phyloP scores from a whole-genome alignment of 2,113 vertebrate species.

The Scophthalmus maximus region DNA sequence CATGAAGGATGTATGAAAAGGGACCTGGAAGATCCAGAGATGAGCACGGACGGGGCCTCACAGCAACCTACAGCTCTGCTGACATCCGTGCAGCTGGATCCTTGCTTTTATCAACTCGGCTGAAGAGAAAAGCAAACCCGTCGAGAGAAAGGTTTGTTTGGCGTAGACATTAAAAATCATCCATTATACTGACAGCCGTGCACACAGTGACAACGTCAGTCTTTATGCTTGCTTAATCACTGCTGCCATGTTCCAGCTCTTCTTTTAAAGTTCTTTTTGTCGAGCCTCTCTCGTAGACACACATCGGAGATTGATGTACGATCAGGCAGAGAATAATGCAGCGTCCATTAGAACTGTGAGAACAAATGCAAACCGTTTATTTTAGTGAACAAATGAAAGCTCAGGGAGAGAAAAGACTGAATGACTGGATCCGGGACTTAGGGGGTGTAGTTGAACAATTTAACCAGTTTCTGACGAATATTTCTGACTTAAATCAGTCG shows the following conservation, averaged over 20 bases:
- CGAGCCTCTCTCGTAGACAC: constrained; percentile 31
- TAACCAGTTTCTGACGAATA: constrained; percentile 26
- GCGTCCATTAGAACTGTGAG: constrained; percentile 45
- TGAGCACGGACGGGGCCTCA: constrained; percentile 58
- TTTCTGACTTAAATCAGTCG: constrained; percentile 35
- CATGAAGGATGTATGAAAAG: constrained; percentile 51
- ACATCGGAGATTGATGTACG: constrained; percentile 41
- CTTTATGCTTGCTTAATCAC: constrained; percentile 54
- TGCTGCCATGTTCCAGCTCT: constrained; percentile 21
- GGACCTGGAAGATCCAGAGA: constrained; percentile 47
- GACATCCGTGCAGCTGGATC: constrained; percentile 53
- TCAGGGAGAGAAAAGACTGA: constrained; percentile 21
- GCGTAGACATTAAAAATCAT: constrained; percentile 54
- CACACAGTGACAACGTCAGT: constrained; percentile 42
- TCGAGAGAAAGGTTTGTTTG: constrained; percentile 59
- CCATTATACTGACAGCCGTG: constrained; percentile 68
- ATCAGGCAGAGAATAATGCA: constrained; percentile 38
- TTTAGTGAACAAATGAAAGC: constrained; percentile 51
- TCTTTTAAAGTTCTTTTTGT: constrained; percentile 16
- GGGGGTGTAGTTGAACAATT: constrained; percentile 27
- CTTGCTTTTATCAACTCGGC: constrained; percentile 59
- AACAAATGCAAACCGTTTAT: constrained; percentile 49
- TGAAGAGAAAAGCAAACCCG: constrained; percentile 65
- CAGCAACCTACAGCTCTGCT: constrained; percentile 23
- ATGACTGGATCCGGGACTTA: constrained; percentile 22